Evolutionary conservation across 2,797 vertebrate genomes (phyloP).

Genomic region (Lepidocolaptes lacrymiger): DNA sequence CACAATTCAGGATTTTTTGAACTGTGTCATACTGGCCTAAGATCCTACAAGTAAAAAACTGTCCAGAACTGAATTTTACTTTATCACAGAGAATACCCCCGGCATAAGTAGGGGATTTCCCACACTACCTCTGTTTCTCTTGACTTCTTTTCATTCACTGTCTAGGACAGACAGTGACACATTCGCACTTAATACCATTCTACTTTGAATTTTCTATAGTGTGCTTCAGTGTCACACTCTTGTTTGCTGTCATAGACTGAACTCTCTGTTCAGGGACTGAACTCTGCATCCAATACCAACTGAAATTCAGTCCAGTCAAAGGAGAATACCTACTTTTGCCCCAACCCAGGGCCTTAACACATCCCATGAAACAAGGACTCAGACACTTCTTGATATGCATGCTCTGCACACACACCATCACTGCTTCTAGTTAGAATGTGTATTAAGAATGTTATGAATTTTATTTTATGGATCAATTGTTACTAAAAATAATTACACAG

Average conservation of each 20-base stretch:
- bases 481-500: conserved; percentile 73
- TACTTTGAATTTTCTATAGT: background rate
- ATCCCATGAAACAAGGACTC: background rate
- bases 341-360: background rate
- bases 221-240: background rate
- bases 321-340: background rate
- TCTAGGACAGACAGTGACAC: background rate
- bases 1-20: background rate
- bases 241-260: background rate
- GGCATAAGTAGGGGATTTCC: background rate
- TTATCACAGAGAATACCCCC: background rate
- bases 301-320: background rate
- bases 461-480: conserved; percentile 35
- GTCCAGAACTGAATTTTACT: background rate
- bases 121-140: background rate
- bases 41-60: background rate
- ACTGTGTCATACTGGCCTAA: background rate
- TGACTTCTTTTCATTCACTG: background rate
- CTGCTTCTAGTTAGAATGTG: conserved; percentile 18
- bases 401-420: background rate
- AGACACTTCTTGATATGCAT: conserved; percentile 40
- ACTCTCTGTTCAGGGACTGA: background rate
- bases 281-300: background rate
- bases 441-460: conserved; percentile 39
- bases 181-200: background rate